Conservation (phyloP, 2,113 vertebrate species). For the Henicopernis longicauda region DNA sequence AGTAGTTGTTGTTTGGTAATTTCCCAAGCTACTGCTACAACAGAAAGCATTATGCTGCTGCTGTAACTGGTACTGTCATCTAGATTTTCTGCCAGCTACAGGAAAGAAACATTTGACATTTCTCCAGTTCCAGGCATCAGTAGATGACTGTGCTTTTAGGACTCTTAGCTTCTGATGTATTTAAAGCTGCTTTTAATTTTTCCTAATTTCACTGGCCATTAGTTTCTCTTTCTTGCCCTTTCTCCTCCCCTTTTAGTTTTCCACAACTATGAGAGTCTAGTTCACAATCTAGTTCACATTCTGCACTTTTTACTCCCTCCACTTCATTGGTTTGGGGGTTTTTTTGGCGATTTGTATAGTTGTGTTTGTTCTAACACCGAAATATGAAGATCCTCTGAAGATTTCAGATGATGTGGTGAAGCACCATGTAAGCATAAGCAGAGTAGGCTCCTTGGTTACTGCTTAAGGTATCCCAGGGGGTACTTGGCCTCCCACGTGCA, state of each 20-base stretch:
- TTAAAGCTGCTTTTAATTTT: neutral
- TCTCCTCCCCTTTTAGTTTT: neutral
- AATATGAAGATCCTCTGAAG: neutral
- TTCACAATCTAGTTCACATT: neutral
- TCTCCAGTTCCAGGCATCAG: neutral
- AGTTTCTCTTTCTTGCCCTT: neutral
- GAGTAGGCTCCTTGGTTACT: neutral
- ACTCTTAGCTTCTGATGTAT: neutral
- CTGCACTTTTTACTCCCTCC: neutral
- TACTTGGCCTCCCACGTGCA: fast-evolving
- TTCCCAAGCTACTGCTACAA: neutral
- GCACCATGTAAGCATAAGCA: neutral
- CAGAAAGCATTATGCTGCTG: neutral
- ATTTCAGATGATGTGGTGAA: neutral
- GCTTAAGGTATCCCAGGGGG: neutral
- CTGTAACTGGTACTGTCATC: neutral
- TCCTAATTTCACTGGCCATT: neutral
- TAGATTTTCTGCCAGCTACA: neutral
- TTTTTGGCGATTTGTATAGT: neutral
- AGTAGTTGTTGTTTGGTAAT: neutral
- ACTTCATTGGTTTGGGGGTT: neutral
- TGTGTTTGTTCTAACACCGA: neutral
- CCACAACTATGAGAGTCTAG: neutral
- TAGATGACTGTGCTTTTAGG: neutral
- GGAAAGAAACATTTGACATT: neutral